phyloP scores from a whole-genome alignment of 1,140 invertebrate genomes.

The Helicoverpa zea region DNA sequence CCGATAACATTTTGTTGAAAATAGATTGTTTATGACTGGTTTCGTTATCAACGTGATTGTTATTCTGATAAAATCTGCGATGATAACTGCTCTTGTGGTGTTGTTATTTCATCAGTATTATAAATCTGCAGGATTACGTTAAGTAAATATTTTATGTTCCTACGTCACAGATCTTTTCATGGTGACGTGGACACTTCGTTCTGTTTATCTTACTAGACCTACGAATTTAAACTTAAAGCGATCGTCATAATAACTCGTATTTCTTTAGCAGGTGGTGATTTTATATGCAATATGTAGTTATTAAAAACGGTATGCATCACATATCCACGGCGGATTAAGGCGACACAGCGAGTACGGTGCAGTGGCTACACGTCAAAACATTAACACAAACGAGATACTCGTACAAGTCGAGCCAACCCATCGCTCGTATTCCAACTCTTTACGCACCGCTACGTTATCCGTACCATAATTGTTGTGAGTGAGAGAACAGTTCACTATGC shows the following conservation, averaged over 20 bases:
- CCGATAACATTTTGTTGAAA: background rate
- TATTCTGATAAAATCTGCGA: background rate
- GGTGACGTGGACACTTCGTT: too few species aligned
- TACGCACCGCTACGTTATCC: conserved; percentile 33
- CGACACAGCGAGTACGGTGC: conserved; percentile 13
- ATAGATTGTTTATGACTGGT: background rate
- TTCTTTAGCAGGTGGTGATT: background rate
- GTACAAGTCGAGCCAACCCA: conserved; percentile 56
- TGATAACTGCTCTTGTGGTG: too few species aligned
- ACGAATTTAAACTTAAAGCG: too few species aligned
- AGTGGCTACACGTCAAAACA: conserved; percentile 57
- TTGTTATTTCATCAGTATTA: too few species aligned
- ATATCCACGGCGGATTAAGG: conserved; percentile 12
- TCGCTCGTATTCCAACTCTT: conserved; percentile 51
- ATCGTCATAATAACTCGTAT: too few species aligned
- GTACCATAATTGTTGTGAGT: conserved; percentile 58
- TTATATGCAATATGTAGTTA: background rate
- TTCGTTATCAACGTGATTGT: background rate
- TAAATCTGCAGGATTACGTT: too few species aligned
- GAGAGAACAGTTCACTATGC: conserved; percentile 58
- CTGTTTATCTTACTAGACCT: too few species aligned
- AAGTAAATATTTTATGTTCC: too few species aligned
- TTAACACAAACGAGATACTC: conserved; percentile 57
- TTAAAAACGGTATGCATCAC: background rate
- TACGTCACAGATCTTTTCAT: too few species aligned